Conservation (phyloP, 2,113 vertebrate genomes). For the Triplophysa rosa region DNA sequence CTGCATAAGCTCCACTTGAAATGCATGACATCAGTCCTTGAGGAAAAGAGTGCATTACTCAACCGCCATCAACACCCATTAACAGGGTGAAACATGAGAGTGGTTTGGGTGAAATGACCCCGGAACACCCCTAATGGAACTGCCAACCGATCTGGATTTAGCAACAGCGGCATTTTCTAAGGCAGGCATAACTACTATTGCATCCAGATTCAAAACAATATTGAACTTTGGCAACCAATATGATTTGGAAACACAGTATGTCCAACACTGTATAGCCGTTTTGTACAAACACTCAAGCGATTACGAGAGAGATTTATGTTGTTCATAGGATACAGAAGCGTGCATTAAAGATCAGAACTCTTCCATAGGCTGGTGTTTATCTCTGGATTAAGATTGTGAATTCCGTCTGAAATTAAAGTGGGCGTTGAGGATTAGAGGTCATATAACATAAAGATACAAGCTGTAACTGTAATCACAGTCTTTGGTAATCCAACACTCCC, state of each 20-base stretch:
- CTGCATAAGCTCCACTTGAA: constrained; percentile 15
- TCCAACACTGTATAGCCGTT: background rate
- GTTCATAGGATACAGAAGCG: background rate
- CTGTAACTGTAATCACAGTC: constrained; percentile 14
- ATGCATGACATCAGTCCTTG: constrained; percentile 21
- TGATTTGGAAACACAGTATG: background rate
- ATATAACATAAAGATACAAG: background rate
- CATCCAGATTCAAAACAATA: background rate
- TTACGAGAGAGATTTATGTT: background rate
- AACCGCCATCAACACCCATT: constrained; percentile 12
- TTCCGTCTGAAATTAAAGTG: constrained; percentile 26
- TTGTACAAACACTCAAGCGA: background rate
- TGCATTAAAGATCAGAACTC: background rate
- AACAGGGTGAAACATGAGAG: constrained; percentile 19
- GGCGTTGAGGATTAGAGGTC: constrained; percentile 27
- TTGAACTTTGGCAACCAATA: too few relatives aligned
- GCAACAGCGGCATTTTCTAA: background rate
- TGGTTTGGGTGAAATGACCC: constrained; percentile 5
- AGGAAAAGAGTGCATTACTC: constrained; percentile 19
- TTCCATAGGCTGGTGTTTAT: constrained; percentile 14
- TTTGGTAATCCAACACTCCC: constrained; percentile 24
- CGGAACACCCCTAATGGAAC: constrained; percentile 20
- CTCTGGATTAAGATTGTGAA: constrained; percentile 6
- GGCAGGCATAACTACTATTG: background rate
- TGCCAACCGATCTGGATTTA: background rate